These are phyloP conservation scores for Xerus inauris DNA, from an alignment of 2,113 vertebrate species.

Conservation along the genomic window DNA sequence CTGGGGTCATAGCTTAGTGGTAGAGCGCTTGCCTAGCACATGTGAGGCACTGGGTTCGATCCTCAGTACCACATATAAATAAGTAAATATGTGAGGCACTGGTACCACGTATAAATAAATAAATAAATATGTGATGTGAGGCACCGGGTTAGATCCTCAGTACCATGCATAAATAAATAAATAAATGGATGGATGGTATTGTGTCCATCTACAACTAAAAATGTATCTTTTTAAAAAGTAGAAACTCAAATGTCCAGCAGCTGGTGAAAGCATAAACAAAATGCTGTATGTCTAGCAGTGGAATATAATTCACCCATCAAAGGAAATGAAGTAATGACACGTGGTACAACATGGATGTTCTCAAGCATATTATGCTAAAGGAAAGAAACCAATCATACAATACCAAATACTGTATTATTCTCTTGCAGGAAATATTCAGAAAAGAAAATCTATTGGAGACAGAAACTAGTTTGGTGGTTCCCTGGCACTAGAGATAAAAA, in stretches of 20 bases:
- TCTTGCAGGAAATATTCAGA: neutral
- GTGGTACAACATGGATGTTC: neutral
- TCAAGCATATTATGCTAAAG: neutral
- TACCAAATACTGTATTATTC: neutral
- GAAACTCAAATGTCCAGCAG: neutral
- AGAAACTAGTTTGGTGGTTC: neutral
- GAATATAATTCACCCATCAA: neutral
- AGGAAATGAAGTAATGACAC: neutral
- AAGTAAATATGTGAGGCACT: no score
- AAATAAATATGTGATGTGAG: no score
- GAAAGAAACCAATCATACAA: neutral
- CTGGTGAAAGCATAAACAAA: neutral
- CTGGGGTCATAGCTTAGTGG: no score
- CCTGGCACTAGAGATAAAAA: neutral
- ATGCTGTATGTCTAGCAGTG: neutral
- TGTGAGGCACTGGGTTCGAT: no score
- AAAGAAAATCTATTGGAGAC: neutral
- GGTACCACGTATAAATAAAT: no score
- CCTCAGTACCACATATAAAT: no score
- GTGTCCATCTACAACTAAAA: no score
- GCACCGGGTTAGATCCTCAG: no score
- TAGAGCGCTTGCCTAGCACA: no score
- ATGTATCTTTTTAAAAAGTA: neutral
- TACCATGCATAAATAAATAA: no score
- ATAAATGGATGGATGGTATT: no score